Base-by-base conservation (phyloP, 1,140 invertebrate genomes). In the Aphis craccivora region DNA sequence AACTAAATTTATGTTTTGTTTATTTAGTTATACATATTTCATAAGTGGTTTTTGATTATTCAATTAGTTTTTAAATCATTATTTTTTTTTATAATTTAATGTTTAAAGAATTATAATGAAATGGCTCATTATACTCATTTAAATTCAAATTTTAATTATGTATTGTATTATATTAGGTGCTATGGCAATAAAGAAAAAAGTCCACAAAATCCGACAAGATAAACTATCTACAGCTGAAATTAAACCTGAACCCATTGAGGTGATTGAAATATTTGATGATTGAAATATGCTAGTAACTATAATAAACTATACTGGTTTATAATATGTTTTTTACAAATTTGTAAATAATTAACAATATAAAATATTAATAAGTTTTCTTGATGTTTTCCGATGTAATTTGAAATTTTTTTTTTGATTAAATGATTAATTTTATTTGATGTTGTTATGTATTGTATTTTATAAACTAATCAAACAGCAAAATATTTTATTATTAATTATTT, bases 271-370 rank as follows among this genome's bases (percentile, higher is more conserved):
- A 83, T 37, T 81, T n/a, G 90, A 91, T 51, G 90, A 92, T 55
- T 95, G 94, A 97, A 94, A 53, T 88, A 25, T 53, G 2, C 23
- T 3, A 37, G 25, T 40, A 40, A 45, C 30, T 87, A 11, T 84
- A 25, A 84, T 86, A 86, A 45, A 30, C 4, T 89, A 25, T 11
- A 6, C 4, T 5, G 55, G 25, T 23, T 8, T n/a, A 60, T 8
- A 37, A 9, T 37, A 2, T 37, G 18, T 37, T 37, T 81, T 87
- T 8, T 53, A 1, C 25, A 53, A 37, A 86, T 93, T n/a, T 55
- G 23, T 87, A 60, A 51, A 45, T 22, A 67, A 84, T 51, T 40
- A 25, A 30, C 18, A 8, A 45, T 45, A 45, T 45, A 45, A 45
- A 67, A 67, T 5, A 67, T 67, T 25, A 60, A 35, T 93, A n/a